Evolutionary conservation across 2,113 vertebrate species (phyloP), one percentile per base, ranked within the genome.

Genomic region (Cyprinus carpio): DNA sequence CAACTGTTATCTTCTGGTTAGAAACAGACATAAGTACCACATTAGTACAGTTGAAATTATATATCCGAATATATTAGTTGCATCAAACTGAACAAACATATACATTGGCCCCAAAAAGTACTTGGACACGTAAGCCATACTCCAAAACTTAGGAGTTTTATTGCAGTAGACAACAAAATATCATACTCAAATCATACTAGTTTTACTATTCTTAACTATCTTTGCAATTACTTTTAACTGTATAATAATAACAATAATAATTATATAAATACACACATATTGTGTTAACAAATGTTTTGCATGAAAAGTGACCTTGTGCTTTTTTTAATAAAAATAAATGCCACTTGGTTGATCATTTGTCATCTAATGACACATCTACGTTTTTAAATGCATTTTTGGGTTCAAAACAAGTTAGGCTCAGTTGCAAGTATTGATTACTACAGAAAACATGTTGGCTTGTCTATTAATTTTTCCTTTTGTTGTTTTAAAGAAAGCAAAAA

Each of bases 1-100:
- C 98, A 99, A 91, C 96, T 98, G 58, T 95, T 94, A 20, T 99
- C 97, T 23, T 99, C 98, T 99, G 93, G 69, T 93, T 93, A 85
- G 89, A 58, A 90, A 37, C 89, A 86, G 65, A 86, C 60, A 1
- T 64, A 71, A 23, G 40, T 60, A 37, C 6, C 12, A 27, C 43
- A 12, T 64, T 51, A 78, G 71, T 16, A 20, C 11, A n/a, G 83
- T 43, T 78, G 1, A 31, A 49, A 81, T 67, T 69, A 58, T 9
- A 7, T n/a, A 84, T 76, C 23, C 7, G 16, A 81, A 43, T 13
- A 23, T 56, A 62, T 72, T 29, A 29, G 9, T 34, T 80, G 11
- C 1, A 40, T 67, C 65, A 60, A 65, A 82, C 29, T 34, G 27
- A 62, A 82, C 34, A 62, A n/a, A 75, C 37, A 74, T 74, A 64